Evolutionary conservation across 2,113 vertebrate genomes (phyloP).

Genomic region (Conger conger): DNA sequence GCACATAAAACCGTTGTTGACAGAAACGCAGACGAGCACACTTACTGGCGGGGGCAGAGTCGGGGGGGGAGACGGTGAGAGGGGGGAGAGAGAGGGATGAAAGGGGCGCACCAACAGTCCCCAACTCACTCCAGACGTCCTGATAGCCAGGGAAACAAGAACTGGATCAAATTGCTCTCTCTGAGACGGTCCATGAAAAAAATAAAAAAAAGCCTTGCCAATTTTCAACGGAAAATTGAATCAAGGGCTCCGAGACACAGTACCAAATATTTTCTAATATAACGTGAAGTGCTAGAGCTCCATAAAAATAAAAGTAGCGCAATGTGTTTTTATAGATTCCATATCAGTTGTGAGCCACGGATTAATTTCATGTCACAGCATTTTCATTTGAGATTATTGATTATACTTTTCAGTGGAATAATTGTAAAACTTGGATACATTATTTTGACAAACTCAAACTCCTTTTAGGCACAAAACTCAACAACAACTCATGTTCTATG

Average conservation of each 20-base stretch:
- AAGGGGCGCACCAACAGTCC: slow-evolving; percentile 39
- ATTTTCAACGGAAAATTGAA: slow-evolving; percentile 34
- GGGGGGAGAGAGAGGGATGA: slow-evolving; percentile 6
- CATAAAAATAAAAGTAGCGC: background rate
- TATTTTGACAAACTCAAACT: too few relatives aligned
- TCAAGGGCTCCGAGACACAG: slow-evolving; percentile 22
- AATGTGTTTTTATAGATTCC: background rate
- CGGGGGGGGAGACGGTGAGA: background rate
- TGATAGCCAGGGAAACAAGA: slow-evolving; percentile 38
- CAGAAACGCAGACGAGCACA: background rate
- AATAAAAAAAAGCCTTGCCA: background rate
- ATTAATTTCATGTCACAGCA: background rate
- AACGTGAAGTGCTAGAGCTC: background rate
- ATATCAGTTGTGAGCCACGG: background rate
- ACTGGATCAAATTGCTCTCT: slow-evolving; percentile 31
- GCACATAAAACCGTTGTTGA: background rate
- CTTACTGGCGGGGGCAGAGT: background rate
- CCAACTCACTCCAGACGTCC: slow-evolving; percentile 43
- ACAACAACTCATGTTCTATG: background rate
- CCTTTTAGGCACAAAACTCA: background rate
- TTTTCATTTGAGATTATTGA: background rate
- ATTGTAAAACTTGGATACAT: too few relatives aligned
- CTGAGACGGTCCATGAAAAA: slow-evolving; percentile 22
- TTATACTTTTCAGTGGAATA: too few relatives aligned
- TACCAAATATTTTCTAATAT: background rate